Conservation (phyloP, 2,113 vertebrate genomes). For the Tragulus kanchil region DNA sequence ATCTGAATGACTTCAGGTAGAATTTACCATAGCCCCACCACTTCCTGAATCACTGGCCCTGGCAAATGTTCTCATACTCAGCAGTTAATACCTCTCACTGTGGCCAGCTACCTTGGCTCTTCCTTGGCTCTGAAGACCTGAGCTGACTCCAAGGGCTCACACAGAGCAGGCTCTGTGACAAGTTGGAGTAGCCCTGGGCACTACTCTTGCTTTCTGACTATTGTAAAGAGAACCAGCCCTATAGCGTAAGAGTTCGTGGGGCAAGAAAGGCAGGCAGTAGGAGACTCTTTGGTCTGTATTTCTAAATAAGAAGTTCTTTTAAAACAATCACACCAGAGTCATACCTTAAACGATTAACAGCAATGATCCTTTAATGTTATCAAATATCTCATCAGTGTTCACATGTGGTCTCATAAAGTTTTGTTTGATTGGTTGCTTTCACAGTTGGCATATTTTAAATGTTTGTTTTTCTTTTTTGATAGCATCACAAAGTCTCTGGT, state of each 20-base stretch:
- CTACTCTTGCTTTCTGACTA: background rate
- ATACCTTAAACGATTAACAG: background rate
- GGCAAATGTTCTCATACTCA: background rate
- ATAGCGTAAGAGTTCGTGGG: background rate
- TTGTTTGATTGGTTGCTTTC: background rate
- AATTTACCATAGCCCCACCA: background rate
- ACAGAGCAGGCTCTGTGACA: background rate
- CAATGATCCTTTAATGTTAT: background rate
- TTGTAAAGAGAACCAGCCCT: background rate
- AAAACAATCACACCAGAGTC: background rate
- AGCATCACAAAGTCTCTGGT: too few relatives aligned
- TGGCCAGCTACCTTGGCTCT: background rate
- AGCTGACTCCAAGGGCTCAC: background rate
- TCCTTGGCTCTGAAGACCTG: background rate
- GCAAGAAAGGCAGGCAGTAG: background rate
- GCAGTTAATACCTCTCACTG: background rate
- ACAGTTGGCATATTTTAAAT: too few relatives aligned
- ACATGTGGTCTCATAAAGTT: background rate
- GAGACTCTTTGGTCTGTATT: background rate
- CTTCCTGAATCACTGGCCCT: background rate
- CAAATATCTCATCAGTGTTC: background rate
- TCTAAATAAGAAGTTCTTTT: slow-evolving; percentile 16
- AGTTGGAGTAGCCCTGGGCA: background rate
- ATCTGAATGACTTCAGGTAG: background rate
- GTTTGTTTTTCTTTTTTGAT: too few relatives aligned